Evolutionary conservation across 2,797 vertebrate genomes (phyloP).

Genomic region (Hapalemur alaotrensis): DNA sequence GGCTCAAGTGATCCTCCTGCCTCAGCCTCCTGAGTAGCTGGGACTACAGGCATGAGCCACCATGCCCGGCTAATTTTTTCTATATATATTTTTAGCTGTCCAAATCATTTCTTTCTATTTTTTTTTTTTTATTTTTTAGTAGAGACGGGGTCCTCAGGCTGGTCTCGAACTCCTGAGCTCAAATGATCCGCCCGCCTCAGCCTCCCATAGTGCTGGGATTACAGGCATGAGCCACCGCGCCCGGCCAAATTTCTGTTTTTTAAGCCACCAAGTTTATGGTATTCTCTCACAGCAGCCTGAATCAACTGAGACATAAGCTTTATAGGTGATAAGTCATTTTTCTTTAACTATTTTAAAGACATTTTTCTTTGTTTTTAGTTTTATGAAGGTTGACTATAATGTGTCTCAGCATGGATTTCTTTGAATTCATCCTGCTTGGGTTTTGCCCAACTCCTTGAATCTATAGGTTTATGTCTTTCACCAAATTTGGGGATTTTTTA

Average conservation of each 20-base stretch:
- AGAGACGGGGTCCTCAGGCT: too few species aligned
- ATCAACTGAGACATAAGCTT: not conserved
- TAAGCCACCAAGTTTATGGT: not conserved
- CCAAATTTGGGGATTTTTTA: not conserved
- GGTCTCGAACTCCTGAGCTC: too few species aligned
- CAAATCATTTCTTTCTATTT: too few species aligned
- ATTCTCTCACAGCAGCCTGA: not conserved
- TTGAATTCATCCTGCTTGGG: not conserved
- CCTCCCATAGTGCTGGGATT: too few species aligned
- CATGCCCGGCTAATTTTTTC: too few species aligned
- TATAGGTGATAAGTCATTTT: not conserved
- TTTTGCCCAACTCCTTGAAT: not conserved
- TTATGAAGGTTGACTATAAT: constrained; percentile 1
- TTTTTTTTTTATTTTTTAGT: too few species aligned
- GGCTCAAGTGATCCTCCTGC: too few species aligned
- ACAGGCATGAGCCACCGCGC: too few species aligned
- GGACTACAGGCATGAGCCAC: too few species aligned
- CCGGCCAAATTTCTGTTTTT: not conserved
- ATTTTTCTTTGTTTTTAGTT: not conserved
- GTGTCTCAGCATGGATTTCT: not conserved
- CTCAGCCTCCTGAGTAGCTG: too few species aligned
- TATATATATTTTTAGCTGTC: too few species aligned
- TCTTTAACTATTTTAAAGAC: not conserved
- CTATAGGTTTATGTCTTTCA: not conserved
- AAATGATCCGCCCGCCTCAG: too few species aligned